Evolutionary conservation across 1,140 invertebrate species (phyloP), one percentile per base, ranked within the genome.

Genomic region (Cydia splendana): DNA sequence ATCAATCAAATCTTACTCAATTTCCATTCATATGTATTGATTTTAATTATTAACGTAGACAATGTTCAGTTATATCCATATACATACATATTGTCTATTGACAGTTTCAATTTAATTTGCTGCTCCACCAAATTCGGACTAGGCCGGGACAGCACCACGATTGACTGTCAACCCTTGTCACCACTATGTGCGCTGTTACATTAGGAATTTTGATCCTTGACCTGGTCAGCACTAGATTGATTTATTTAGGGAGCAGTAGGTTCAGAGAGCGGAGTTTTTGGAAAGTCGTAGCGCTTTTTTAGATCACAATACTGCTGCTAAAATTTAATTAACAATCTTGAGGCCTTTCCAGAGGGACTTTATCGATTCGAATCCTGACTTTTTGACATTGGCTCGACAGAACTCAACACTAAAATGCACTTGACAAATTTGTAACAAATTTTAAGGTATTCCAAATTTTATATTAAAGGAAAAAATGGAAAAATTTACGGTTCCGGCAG

Each of bases 111-210:
- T 71, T 71, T 71, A 71, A 71, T 71, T 71, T 71, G 9, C 65
- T 67, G 30, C 30, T 38, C 67, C 2, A 42, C 15, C 34, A 71
- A 13, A 67, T 67, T 67, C 28, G 38, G 9, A 9, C 57, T 4
- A 62, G 57, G 7, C 20, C 20, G 18, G 34, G 67, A 20, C 67
- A n/a, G 67, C 30, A 42, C n/a, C 67, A 71, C 15, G 38, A 71
- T 71, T 38, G 67, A 18, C 30, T 71, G 67, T 71, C 67, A 71
- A 71, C 67, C 67, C 67, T 71, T 71, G 67, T 71, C 67, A 42
- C n/a, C 67, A 71, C 30, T 71, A 71, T 15, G 24, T 24, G 24
- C 1, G 45, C 45, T 71, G 67, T 45, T 20, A 71, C 34, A 71
- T 71, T 71, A 71, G 5, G n/a, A 71, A 42, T 71, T 62, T 20